Conservation (phyloP, 2,797 vertebrate species). For the Rousettus madagascariensis region DNA sequence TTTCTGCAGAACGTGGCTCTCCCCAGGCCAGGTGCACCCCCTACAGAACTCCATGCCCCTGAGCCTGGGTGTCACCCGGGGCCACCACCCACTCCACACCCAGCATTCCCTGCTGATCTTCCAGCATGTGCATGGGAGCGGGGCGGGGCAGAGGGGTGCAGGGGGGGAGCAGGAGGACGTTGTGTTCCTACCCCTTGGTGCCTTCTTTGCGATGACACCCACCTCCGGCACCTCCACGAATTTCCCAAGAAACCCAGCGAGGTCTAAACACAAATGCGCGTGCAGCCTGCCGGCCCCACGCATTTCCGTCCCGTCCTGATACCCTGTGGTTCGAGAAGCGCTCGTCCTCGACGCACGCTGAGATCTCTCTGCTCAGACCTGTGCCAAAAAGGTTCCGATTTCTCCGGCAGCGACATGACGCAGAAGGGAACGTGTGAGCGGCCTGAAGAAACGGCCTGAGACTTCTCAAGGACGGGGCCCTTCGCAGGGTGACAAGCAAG, state of each 20-base stretch:
- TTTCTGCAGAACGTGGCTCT: neutral
- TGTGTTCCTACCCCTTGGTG: neutral
- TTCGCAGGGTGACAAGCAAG: conserved; percentile 75
- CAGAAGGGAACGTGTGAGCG: conserved; percentile 70
- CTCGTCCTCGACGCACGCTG: conserved; percentile 66
- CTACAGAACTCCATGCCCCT: neutral
- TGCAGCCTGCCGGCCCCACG: neutral
- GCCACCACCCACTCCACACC: too few species aligned
- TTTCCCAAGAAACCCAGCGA: neutral
- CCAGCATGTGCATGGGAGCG: accelerated
- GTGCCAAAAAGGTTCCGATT: conserved; percentile 59
- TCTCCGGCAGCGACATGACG: conserved; percentile 61
- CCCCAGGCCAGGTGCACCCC: neutral
- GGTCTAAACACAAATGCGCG: neutral
- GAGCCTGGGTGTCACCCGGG: neutral
- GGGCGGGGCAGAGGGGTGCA: too few species aligned
- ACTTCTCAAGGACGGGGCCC: conserved; percentile 75
- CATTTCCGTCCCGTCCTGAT: conserved; percentile 45
- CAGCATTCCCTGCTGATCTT: neutral
- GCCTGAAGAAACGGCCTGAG: conserved; percentile 74
- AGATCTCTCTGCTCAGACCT: conserved; percentile 65
- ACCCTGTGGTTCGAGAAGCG: conserved; percentile 45
- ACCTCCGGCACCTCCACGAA: neutral
- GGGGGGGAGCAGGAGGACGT: too few species aligned
- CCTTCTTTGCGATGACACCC: conserved; percentile 1